phyloP scores from a whole-genome alignment of 2,113 vertebrate species.

The Callipepla californica region DNA sequence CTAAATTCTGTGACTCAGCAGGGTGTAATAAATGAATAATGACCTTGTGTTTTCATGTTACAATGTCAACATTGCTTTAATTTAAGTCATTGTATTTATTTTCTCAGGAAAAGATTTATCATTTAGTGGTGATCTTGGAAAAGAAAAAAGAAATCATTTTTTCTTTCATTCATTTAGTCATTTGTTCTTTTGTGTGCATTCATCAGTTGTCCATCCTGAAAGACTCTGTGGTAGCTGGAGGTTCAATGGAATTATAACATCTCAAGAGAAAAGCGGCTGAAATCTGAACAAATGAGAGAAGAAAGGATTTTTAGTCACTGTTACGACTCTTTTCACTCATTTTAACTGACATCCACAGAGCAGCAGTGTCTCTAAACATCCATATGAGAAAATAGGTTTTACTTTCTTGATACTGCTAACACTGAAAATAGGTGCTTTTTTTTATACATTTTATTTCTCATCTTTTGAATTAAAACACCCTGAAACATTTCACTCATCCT shows the following conservation, averaged over 20 bases:
- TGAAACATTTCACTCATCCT: constrained; percentile 18
- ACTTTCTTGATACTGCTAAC: background rate
- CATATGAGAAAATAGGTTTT: constrained; percentile 9
- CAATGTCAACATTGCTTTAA: constrained; percentile 2
- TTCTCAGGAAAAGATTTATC: constrained; percentile 12
- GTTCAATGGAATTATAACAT: constrained; percentile 38
- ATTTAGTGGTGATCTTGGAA: constrained; percentile 2
- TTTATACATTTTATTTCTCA: constrained; percentile 6
- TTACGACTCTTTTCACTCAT: background rate
- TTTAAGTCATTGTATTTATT: constrained; percentile 30
- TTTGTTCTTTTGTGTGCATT: constrained; percentile 35
- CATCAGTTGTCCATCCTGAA: constrained; percentile 15
- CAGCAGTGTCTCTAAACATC: background rate
- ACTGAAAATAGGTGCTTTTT: constrained; percentile 30
- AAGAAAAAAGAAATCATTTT: rapidly evolving
- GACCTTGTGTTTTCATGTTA: constrained; percentile 26
- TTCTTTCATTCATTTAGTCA: background rate
- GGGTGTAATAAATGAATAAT: constrained; percentile 6
- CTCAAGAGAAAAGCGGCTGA: constrained; percentile 34
- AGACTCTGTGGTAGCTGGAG: background rate
- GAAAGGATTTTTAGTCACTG: constrained; percentile 37
- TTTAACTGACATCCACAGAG: constrained; percentile 20
- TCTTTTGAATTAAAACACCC: constrained; percentile 42
- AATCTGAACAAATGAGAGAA: constrained; percentile 42
- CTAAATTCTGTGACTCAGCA: background rate